Percentiles rank a stretch among this genome's conserved stretches.
Conservation (phyloP, 2,797 vertebrate species). For the Geotrypetes seraphini region DNA sequence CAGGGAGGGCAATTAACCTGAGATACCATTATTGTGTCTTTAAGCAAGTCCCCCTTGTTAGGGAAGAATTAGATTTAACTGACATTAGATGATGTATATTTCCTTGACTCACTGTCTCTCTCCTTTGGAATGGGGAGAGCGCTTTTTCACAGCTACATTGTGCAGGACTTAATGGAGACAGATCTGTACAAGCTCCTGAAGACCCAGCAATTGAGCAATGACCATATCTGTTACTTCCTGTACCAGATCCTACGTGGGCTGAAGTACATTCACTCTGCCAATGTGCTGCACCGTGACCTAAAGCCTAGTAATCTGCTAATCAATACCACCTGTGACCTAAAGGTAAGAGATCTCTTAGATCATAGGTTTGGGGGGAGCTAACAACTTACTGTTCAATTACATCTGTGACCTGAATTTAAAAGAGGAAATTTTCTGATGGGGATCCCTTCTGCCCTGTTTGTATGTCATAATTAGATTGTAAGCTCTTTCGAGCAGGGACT, state of each 20-base stretch:
- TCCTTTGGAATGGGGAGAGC: neutral
- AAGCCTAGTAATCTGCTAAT: slow-evolving; percentile 91
- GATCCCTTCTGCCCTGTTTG: too few species aligned
- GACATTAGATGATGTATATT: slow-evolving; percentile 43
- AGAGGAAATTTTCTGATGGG: neutral
- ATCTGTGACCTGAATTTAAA: neutral
- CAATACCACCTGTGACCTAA: slow-evolving; percentile 93
- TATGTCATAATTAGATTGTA: too few species aligned
- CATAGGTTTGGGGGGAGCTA: too few species aligned
- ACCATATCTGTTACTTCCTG: slow-evolving; percentile 90
- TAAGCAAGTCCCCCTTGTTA: neutral
- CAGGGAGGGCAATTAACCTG: neutral
- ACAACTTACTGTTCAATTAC: neutral
- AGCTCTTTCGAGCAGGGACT: too few species aligned
- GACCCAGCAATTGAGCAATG: slow-evolving; percentile 76
- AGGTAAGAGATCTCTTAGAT: too few species aligned
- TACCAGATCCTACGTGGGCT: slow-evolving; percentile 89
- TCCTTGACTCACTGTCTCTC: neutral
- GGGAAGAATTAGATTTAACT: too few species aligned
- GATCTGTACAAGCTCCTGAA: slow-evolving; percentile 93
- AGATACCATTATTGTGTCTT: too few species aligned
- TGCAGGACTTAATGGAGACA: slow-evolving; percentile 93
- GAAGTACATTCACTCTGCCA: slow-evolving; percentile 93
- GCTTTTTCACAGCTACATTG: slow-evolving; percentile 70
- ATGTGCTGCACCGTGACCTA: slow-evolving; percentile 87